These are phyloP conservation scores for Pseudobourletiella spinata DNA, from an alignment of 1,140 invertebrate genomes.

Conservation along the genomic window DNA sequence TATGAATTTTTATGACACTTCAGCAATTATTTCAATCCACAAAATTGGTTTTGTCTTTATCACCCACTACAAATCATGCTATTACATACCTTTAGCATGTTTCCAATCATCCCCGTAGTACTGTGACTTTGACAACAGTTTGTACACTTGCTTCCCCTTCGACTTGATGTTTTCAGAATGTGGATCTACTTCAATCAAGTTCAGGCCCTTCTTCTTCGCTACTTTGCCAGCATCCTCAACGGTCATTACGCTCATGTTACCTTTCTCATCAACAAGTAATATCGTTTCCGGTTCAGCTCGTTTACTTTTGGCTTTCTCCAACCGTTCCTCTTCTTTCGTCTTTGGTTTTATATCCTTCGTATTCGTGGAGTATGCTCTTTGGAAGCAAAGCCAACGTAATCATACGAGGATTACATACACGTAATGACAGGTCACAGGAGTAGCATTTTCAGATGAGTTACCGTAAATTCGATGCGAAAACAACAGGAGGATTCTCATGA, in stretches of 20 bases:
- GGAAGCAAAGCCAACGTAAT: not conserved
- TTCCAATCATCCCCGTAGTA: slow-evolving; percentile 14
- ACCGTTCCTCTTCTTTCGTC: not conserved
- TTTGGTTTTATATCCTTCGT: not conserved
- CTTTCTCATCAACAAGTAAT: slow-evolving; percentile 13
- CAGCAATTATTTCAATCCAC: no score
- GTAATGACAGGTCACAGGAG: no score
- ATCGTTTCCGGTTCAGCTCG: slow-evolving; percentile 16
- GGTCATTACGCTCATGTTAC: not conserved
- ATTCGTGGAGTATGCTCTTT: not conserved
- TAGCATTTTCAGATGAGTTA: no score
- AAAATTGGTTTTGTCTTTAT: no score
- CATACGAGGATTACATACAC: no score
- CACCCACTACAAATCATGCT: no score
- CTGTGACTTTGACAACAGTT: slow-evolving; percentile 16
- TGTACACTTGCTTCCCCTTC: slow-evolving; percentile 27
- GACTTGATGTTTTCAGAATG: slow-evolving; percentile 7
- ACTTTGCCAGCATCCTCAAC: slow-evolving; percentile 32
- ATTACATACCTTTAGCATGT: no score
- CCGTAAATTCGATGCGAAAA: no score
- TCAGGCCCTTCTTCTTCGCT: slow-evolving; percentile 17
- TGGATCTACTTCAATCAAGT: slow-evolving; percentile 7
- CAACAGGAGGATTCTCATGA: no score
- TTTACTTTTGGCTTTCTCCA: slow-evolving; percentile 9
- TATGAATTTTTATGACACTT: no score